Evolutionary conservation across 2,888 invertebrate species (phyloP), one percentile per base, ranked within the genome.

Genomic region (Hofmannophila pseudospretella): DNA sequence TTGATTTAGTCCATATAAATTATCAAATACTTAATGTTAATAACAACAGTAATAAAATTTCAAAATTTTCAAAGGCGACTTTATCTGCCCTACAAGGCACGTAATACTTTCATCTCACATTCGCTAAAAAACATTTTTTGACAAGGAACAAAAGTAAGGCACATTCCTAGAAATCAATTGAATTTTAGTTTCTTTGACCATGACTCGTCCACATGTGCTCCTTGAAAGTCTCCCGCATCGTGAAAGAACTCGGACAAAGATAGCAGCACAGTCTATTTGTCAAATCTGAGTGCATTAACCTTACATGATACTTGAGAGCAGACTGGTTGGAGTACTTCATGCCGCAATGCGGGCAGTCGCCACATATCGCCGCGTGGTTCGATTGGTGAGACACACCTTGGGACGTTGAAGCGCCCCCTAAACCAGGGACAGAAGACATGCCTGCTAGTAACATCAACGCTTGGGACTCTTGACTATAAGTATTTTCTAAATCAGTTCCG

Each of bases 281-380:
- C 49, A 91, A 76, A 67, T 91, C 92, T 20, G 91, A 91, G 73
- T 91, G 92, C 77, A 92, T 90, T 62, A 92, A 73, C 49, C 91
- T 84, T 29, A 91, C 91, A 54, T 91, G 91, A 63, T 91, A 91
- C 66, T 91, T 92, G 48, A 92, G 80, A 26, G 91, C 91, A 1
- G 91, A 91, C 67, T 91, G 91, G 67, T 91, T 92, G 34, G 91
- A 90, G 70, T 91, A 91, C 44, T 89, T 88, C 84, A 90, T 90
- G 9, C 90, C 91, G 49, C 91, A 92, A 59, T 92, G 92, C 0
- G 92, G 91, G 57, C 92, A 92, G 48, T 89, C 90, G 0, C 91
- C 90, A 51, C 90, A 90, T 13, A 88, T 87, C 2, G 88, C 86
- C 9, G 88, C 85, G 45, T 88, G 88, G 44, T 88, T 88, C 4